Evolutionary conservation across 2,888 invertebrate species (phyloP), one percentile per base, ranked within the genome.

Genomic region (Ommatoiulus sabulosus): DNA sequence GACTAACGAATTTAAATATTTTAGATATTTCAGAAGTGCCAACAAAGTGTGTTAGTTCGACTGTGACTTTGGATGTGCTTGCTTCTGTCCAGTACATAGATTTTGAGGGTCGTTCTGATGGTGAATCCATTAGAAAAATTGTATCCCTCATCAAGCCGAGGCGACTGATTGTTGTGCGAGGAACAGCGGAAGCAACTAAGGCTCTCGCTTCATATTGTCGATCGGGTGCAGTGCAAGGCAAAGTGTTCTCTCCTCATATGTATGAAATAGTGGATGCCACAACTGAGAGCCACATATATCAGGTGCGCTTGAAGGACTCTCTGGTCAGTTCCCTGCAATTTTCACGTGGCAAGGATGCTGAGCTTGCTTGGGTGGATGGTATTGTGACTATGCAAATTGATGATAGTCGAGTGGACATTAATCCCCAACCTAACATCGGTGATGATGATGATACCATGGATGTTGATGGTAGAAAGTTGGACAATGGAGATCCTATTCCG

Each of bases 231-330:
- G 95, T 95, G 7, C 92, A 92, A 89, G 92, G 93, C 2, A 94
- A 95, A 90, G 95, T 99, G 0, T 99, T 97, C 92, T 95, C 96
- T 2, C 99, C 99, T 0, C 88, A 87, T 52, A 90, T 93, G 6
- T 92, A 93, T 0, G 98, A 99, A 91, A 94, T 95, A 0, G 95
- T 99, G 4, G 99, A 99, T 92, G 99, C 97, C 0, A 99, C 99
- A 0, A 98, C 98, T 0, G 99, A 99, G 93, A 97, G 98, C 0
- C 97, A 99, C 91, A 99, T 99, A 91, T 99, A 98, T 93, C 99
- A 99, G 94, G 97, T 98, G 90, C 96, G 97, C 88, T 94, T 99
- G 84, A 97, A 97, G 1, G 99, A 99, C 93, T 96, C 97, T 5
- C 93, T 99, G 89, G 96, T 99, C 90, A 96, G 97, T 0, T 96